Base-by-base conservation (phyloP, 2,797 vertebrate genomes). In the Onychomys leucogaster region DNA sequence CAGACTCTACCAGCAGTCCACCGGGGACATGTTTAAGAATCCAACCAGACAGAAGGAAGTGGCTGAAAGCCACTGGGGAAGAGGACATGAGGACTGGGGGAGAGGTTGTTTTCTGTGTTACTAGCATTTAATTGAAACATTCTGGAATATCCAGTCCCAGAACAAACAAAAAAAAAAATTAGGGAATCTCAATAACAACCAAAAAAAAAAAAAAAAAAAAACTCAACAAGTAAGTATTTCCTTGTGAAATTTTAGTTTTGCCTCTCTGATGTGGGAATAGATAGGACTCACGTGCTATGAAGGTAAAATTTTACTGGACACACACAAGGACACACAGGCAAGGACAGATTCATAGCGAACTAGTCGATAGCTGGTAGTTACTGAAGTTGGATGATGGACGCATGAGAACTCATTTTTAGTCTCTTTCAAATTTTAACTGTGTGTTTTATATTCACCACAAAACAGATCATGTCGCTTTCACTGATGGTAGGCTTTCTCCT, bases 51-150 rank as follows among this genome's bases (percentile, higher is more conserved):
- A 82, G 49, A 75, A 27, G 88, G 82, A 96, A 97, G 95, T 95
- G 94, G 82, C 91, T 37, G 83, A 91, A 93, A 89, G 89, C 89
- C 92, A 94, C 90, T 75, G 82, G 61, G 63, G 77, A 84, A 90
- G 90, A 90, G 71, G 83, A 90, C 82, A 55, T 8, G 63, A 91
- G 86, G 41, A 71, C 94, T 85, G 65, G 82, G 10, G 25, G 34
- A 73, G 73, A 71, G 63, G n/a, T 59, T 94, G 78, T 81, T 76
- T 97, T 96, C 93, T 96, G 83, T 49, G 78, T 96, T 73, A 69
- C 75, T 55, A 59, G 34, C 61, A 85, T 96, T 95, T 90, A 94
- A 95, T 80, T 89, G 88, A 96, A 97, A 94, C n/a, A 3, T 89
- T 94, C 77, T 73, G 91, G 82, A 97, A 71, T 71, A 91, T 78